Evolutionary conservation across 2,888 invertebrate species (phyloP), one percentile per base, ranked within the genome.

Genomic region (Xestoiulus laeticollis): DNA sequence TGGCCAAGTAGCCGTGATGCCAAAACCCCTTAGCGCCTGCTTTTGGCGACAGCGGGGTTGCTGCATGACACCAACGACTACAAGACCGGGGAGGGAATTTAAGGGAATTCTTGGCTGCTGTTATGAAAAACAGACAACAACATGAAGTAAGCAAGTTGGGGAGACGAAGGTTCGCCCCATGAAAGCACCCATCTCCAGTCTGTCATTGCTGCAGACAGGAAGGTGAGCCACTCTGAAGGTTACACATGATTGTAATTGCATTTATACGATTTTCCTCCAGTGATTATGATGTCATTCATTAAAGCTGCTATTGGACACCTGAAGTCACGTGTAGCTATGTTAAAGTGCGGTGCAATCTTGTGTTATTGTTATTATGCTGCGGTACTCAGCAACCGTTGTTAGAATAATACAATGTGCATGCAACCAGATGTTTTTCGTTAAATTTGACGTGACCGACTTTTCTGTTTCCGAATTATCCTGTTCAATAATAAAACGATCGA

Each of bases 121-220:
- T 38, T 83, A 83, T 4, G 85, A 85, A 85, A 85, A 85, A 30
- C 85, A 16, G n/a, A 38, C 85, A 44, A 19, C 22, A 8, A 38
- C 22, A 48, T 22, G 85, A 85, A 44, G 85, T 85, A 85, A 85
- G 85, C 85, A 38, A 1, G 10, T 32, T 33, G 14, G 19, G 44
- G 22, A 44, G 26, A 16, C 14, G 26, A 19, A 14, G 83, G 8
- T 85, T 30, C 43, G 30, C 5, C 30, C 84, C 38, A 38, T 6
- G 85, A 85, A 43, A 85, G 85, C 44, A 85, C 44, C 85, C 85
- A 85, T 22, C 38, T 85, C 85, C 85, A 85, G 26, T 85, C 85
- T 6, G 85, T n/a, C 44, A 43, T 83, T 26, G 19, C 38, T 83
- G 19, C 32, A 1, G 32, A n/a, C 83, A 30, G 83, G 83, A 59